Base-by-base conservation (phyloP, 1,140 invertebrate species). In the Adelges cooleyi region DNA sequence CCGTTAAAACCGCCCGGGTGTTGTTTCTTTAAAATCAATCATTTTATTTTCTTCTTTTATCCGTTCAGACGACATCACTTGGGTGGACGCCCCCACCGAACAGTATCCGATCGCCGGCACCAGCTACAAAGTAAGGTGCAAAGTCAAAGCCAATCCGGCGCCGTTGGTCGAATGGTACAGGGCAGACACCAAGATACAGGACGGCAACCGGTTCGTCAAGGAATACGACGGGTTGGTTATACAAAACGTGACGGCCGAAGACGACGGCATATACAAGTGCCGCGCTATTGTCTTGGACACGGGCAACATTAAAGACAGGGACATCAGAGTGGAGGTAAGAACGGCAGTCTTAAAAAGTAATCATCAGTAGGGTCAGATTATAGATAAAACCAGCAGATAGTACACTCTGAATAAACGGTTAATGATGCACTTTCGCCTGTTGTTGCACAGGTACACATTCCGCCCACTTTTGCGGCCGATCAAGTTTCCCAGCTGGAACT, bases 261-360 rank as follows among this genome's bases (percentile, higher is more conserved):
- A 94, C 72, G 88, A 93, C 72, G 91, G 89, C 0, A 77, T 84
- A 15, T 95, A 92, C 73, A 87, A 82, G 2, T 92, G 91, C 72
- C 80, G 87, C 22, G 91, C 90, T 1, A 82, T 86, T 13, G 90
- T 94, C 0, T 77, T 82, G 11, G 78, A 80, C 13, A 90, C 89
- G 17, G 92, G 91, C 33, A 84, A 89, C 72, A 76, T 90, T 4
- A 74, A 83, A 44, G 83, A 85, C 67, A 80, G 82, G 67, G 77
- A 81, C 66, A 94, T 94, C 66, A 82, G 81, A 69, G 81, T 92
- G 5, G 87, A 90, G 80, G 87, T 89, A 77, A 69, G 66, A 33
- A 6, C 5, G 5, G 11, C 29, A 33, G 11, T 33, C 52, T 3
- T 25, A 50, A 50, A 50, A 25, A 17, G 18, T 20, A 20, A 54